These are phyloP conservation scores for Physocephala rufipes DNA, from an alignment of 2,888 invertebrate genomes.

Conservation along the genomic window DNA sequence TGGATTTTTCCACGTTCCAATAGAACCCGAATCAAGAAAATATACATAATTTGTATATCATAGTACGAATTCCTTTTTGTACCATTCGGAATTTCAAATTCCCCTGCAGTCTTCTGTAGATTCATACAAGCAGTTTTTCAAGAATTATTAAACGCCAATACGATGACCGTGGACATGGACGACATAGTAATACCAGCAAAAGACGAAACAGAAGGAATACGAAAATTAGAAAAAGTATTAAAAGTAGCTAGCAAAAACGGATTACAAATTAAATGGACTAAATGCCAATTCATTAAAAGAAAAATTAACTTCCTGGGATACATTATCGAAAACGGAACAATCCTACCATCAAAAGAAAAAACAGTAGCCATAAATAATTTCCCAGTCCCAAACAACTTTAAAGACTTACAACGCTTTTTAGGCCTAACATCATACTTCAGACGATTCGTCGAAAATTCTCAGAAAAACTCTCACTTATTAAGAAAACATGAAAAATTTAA, in stretches of 20 bases:
- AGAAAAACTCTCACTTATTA: slow-evolving; percentile 25
- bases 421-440: slow-evolving; percentile 43
- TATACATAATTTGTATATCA: background rate
- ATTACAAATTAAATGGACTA: slow-evolving; percentile 43
- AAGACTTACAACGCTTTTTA: slow-evolving; percentile 37
- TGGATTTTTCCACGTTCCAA: background rate
- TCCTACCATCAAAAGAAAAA: slow-evolving; percentile 35
- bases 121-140: background rate
- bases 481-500: background rate
- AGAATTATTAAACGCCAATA: background rate
- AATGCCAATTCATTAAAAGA: slow-evolving; percentile 41
- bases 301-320: slow-evolving; percentile 43
- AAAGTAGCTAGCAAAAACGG: slow-evolving; percentile 41
- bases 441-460: slow-evolving; percentile 38
- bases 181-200: background rate
- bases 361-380: slow-evolving; percentile 37
- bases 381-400: slow-evolving; percentile 29
- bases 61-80: background rate
- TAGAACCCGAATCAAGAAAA: background rate
- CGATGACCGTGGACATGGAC: background rate
- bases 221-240: background rate
- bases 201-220: background rate
- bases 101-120: slow-evolving; percentile 31
- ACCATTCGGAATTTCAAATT: background rate
- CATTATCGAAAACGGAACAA: slow-evolving; percentile 27